phyloP scores from a whole-genome alignment of 2,797 vertebrate species.

The Argentina silus region DNA sequence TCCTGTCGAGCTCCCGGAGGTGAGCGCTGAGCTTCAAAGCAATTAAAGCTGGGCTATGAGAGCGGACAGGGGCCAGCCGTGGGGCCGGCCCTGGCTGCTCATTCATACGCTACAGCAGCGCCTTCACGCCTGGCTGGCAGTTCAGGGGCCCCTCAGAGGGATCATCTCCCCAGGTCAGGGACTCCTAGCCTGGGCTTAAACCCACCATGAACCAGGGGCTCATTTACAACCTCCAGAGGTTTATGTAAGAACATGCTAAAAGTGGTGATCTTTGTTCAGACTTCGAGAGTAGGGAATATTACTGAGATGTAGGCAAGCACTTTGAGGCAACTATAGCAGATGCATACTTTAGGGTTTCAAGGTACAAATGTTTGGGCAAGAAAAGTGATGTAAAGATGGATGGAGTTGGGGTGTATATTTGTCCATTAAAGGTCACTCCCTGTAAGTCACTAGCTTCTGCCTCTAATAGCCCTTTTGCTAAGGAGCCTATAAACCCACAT shows the following conservation, averaged over 20 bases:
- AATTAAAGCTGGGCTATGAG: constrained; percentile 70
- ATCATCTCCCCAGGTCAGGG: constrained; percentile 45
- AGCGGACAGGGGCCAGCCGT: constrained; percentile 30
- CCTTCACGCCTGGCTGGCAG: constrained; percentile 46
- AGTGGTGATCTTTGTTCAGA: constrained; percentile 25
- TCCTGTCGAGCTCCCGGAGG: constrained; percentile 1
- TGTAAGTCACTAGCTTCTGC: too few species aligned
- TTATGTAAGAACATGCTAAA: constrained; percentile 38
- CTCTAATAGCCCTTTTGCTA: too few species aligned
- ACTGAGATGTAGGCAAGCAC: constrained; percentile 10
- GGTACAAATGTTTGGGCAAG: not conserved
- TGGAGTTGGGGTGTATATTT: not conserved
- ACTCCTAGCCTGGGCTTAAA: constrained; percentile 44
- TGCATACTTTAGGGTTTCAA: not conserved
- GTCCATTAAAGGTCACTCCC: not conserved
- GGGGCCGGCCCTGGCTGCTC: constrained; percentile 32
- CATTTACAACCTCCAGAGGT: constrained; percentile 28
- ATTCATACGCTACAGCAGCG: constrained; percentile 41
- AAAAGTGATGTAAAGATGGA: not conserved
- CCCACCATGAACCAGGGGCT: constrained; percentile 24
- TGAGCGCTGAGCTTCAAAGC: constrained; percentile 34
- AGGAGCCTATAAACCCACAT: too few species aligned
- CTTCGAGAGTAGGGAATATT: constrained; percentile 15
- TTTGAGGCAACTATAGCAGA: not conserved
- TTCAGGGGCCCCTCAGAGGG: constrained; percentile 31